These are phyloP conservation scores for Semnornis frantzii DNA, from an alignment of 2,113 vertebrate genomes.

Conservation along the genomic window DNA sequence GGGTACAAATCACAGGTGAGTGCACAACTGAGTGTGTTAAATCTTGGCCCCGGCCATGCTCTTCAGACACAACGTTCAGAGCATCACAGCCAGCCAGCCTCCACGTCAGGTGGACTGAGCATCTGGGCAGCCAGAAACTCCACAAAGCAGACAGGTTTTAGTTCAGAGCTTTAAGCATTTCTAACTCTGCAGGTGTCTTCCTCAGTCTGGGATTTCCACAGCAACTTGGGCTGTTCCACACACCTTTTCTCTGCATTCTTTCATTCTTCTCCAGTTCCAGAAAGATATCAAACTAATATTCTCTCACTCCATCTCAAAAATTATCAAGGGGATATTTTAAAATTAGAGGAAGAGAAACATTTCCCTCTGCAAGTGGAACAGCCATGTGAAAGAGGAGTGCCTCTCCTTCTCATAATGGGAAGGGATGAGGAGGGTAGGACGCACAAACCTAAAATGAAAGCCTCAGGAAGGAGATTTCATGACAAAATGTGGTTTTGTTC, in stretches of 20 bases:
- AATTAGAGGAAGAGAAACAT: slow-evolving; percentile 2
- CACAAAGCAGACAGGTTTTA: background rate
- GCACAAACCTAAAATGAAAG: background rate
- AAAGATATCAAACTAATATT: background rate
- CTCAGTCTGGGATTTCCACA: background rate
- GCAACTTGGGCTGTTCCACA: background rate
- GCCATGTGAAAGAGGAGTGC: background rate
- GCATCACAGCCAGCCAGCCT: background rate
- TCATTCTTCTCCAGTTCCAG: background rate
- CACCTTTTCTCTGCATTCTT: background rate
- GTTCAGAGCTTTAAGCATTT: background rate
- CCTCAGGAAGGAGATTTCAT: slow-evolving; percentile 8
- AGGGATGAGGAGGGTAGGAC: background rate
- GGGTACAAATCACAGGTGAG: background rate
- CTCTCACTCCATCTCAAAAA: slow-evolving; percentile 10
- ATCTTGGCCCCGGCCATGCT: background rate
- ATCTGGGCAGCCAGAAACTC: background rate
- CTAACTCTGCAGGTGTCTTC: background rate
- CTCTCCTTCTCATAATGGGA: background rate
- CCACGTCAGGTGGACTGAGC: background rate
- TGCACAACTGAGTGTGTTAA: fast-evolving
- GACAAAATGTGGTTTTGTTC: background rate
- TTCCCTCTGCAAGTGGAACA: background rate
- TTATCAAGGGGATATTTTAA: slow-evolving; percentile 8
- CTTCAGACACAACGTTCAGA: background rate